phyloP scores from a whole-genome alignment of 2,113 vertebrate genomes.

The Gavialis gangeticus region DNA sequence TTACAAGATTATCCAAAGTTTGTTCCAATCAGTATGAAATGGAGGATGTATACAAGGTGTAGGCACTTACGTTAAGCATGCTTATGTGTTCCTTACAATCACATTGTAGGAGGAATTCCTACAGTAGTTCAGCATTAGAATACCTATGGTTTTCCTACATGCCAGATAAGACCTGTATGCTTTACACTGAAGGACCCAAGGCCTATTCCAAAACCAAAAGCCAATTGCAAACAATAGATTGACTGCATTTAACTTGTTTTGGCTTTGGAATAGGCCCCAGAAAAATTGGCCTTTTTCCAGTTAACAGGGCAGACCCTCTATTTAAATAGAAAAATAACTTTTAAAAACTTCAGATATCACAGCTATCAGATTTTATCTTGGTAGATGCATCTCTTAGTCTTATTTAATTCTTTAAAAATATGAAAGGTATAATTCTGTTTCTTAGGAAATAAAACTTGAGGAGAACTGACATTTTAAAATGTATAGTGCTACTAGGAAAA shows the following conservation, averaged over 20 bases:
- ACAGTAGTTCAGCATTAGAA: not conserved
- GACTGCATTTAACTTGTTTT: not conserved
- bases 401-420: not conserved
- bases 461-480: not conserved
- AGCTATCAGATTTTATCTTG: not conserved
- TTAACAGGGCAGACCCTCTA: not conserved
- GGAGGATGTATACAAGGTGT: no score
- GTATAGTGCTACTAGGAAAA: not conserved
- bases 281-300: not conserved
- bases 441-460: not conserved
- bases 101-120: not conserved
- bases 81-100: not conserved
- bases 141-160: not conserved
- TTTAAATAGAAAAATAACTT: not conserved
- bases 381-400: not conserved
- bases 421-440: constrained; percentile 1
- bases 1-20: no score
- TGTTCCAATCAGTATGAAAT: not conserved
- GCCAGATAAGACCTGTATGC: not conserved
- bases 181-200: not conserved
- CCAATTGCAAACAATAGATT: not conserved
- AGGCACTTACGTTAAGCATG: no score
- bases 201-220: not conserved
- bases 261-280: not conserved
- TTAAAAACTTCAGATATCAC: constrained; percentile 37